phyloP scores from a whole-genome alignment of 2,888 invertebrate genomes.

The Syrista parreyssii region DNA sequence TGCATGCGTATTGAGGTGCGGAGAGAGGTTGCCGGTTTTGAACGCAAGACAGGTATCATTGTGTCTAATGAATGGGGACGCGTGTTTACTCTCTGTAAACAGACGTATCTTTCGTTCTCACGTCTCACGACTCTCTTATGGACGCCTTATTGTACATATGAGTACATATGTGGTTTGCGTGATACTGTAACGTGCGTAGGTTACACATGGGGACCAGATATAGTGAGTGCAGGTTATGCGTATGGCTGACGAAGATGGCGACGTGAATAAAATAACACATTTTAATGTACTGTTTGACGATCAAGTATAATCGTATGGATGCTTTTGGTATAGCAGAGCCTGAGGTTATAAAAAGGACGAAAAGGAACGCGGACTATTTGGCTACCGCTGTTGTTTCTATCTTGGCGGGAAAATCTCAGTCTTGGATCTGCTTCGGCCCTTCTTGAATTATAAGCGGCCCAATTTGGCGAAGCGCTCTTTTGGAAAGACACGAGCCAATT shows the following conservation, averaged over 20 bases:
- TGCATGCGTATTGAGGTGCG: slow-evolving; percentile 1
- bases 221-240: background rate
- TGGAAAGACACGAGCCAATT: slow-evolving; percentile 41
- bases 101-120: slow-evolving; percentile 9
- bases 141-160: background rate
- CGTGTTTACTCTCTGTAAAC: slow-evolving; percentile 13
- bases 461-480: slow-evolving; percentile 18
- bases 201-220: background rate
- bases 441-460: slow-evolving; percentile 11
- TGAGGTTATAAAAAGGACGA: background rate
- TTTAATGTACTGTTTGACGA: background rate
- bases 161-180: background rate
- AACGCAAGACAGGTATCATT: slow-evolving; percentile 17
- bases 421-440: background rate
- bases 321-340: background rate
- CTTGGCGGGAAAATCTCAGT: slow-evolving; percentile 1
- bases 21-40: background rate
- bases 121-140: background rate
- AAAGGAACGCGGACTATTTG: background rate
- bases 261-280: background rate
- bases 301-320: background rate
- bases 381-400: background rate
- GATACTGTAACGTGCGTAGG: background rate
- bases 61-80: slow-evolving; percentile 21
- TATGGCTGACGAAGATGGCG: background rate